Percentiles rank a stretch among this genome's conserved stretches.
phyloP scores from a whole-genome alignment of 2,113 vertebrate species.

The Haemorhous mexicanus region DNA sequence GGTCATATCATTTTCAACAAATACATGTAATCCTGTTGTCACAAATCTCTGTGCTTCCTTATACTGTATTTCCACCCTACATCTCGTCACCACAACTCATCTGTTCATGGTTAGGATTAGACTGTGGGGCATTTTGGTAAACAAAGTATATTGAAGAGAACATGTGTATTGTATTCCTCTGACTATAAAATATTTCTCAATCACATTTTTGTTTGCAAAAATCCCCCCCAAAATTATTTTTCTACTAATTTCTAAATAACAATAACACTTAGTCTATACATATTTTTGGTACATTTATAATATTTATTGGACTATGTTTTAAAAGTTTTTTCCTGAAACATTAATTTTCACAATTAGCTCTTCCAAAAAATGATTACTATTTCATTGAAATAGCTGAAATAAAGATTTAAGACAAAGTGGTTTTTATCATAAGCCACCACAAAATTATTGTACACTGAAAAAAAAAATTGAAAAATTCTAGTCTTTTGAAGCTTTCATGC shows the following conservation, averaged over 20 bases:
- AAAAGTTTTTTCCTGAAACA: neutral
- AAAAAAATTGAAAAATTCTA: neutral
- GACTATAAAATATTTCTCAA: neutral
- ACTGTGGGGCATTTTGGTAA: neutral
- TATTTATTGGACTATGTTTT: neutral
- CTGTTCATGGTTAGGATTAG: neutral
- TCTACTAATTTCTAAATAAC: neutral
- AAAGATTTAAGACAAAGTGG: neutral
- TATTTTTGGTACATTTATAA: neutral
- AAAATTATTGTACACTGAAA: neutral
- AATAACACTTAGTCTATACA: neutral
- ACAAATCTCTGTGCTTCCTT: neutral
- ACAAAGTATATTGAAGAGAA: neutral
- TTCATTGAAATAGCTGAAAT: neutral
- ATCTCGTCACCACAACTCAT: neutral
- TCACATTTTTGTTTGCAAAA: neutral
- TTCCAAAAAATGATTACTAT: neutral
- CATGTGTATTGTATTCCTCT: neutral
- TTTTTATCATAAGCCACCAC: neutral
- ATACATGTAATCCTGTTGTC: neutral
- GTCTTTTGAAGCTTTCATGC: neutral
- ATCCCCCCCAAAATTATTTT: rapidly evolving
- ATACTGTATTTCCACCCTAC: rapidly evolving
- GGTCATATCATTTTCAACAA: neutral
- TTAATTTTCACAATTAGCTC: neutral